Evolutionary conservation across 1,140 invertebrate species (phyloP).

Genomic region (Calycopis cecrops): DNA sequence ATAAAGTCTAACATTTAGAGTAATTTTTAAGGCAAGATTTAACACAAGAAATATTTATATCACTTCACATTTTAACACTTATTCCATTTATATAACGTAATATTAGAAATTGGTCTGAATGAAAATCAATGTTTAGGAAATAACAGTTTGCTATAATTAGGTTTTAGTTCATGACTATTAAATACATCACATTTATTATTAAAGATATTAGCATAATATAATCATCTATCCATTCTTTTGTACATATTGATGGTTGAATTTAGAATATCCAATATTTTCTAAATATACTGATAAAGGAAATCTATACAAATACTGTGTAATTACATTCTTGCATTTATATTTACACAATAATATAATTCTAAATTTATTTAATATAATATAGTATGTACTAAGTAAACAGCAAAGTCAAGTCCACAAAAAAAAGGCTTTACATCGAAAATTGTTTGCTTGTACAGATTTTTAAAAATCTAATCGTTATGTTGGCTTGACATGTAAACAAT

Average conservation of each 20-base stretch:
- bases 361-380: conserved; percentile 45
- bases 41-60: conserved; percentile 13
- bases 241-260: conserved; percentile 1
- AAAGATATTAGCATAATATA: neutral
- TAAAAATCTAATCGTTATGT: conserved; percentile 10
- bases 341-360: conserved; percentile 55
- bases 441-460: conserved; percentile 33
- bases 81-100: neutral
- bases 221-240: conserved; percentile 2
- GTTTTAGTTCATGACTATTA: conserved; percentile 1
- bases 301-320: conserved; percentile 18
- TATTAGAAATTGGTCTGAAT: neutral
- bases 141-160: neutral
- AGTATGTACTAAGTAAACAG: neutral
- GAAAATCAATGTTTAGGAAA: neutral
- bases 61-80: neutral
- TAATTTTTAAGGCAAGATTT: conserved; percentile 19
- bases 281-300: neutral
- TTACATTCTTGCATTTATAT: conserved; percentile 54
- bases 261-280: neutral
- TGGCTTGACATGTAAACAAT: neutral
- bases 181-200: conserved; percentile 2
- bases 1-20: conserved; percentile 8
- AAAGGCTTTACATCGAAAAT: conserved; percentile 40
- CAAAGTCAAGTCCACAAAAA: neutral